Evolutionary conservation across 2,888 invertebrate species (phyloP), one percentile per base, ranked within the genome.

Genomic region (Keiferia lycopersicella): DNA sequence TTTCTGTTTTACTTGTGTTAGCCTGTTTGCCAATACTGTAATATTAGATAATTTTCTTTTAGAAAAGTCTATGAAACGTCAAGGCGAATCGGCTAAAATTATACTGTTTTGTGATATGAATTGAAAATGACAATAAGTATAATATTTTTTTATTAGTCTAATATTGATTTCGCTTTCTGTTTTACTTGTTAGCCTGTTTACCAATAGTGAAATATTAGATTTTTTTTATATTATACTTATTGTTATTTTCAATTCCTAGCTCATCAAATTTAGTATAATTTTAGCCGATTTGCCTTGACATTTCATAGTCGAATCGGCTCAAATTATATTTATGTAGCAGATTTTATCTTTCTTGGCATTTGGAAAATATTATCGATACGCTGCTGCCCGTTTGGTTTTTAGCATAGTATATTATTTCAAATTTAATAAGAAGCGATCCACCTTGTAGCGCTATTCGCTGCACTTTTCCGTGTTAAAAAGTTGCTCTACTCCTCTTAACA

Each of bases 131-230:
- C n/a, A n/a, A n/a, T n/a, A n/a, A n/a, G n/a, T n/a, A n/a, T n/a
- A n/a, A n/a, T n/a, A n/a, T n/a, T n/a, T n/a, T n/a, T n/a, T n/a
- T n/a, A n/a, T n/a, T n/a, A n/a, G n/a, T n/a, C n/a, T n/a, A n/a
- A n/a, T 45, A 16, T 45, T 45, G 11, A 16, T 45, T 45, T 4
- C 1, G 45, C 16, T 45, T 45, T 45, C 16, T n/a, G 8, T 16
- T 45, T 16, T 16, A 16, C 45, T 45, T 16, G 45, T 11, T 41
- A n/a, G n/a, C 45, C 45, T 26, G 26, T 26, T 26, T 26, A 6
- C 16, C n/a, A 16, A 45, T 45, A 45, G 45, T 16, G n/a, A 45
- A 45, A 45, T 45, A 45, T 45, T 45, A 45, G n/a, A n/a, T 45
- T 16, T 16, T n/a, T 16, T 16, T 45, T 16, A 45, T 45, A 16